Percentiles rank a stretch among this genome's conserved stretches.
phyloP scores from a whole-genome alignment of 2,888 invertebrate genomes.

The Gonocerus acuteangulatus region DNA sequence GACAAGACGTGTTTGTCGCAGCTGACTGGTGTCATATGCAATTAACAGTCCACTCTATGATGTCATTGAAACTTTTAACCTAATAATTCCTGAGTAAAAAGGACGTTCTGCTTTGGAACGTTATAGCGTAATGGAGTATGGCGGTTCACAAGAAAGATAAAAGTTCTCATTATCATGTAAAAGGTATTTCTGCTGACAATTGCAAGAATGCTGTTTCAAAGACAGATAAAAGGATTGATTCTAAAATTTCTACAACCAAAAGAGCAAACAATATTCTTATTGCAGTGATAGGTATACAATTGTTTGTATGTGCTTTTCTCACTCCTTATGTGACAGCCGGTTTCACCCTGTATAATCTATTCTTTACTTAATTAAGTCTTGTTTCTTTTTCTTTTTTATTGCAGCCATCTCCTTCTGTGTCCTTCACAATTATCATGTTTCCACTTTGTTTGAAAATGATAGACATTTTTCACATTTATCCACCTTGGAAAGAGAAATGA shows the following conservation, averaged over 20 bases:
- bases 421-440: slow-evolving; percentile 60
- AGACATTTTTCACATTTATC: slow-evolving; percentile 76
- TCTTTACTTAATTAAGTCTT: background rate
- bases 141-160: slow-evolving; percentile 25
- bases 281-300: slow-evolving; percentile 16
- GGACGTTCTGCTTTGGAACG: no score
- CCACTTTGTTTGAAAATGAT: slow-evolving; percentile 70
- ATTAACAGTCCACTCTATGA: no score
- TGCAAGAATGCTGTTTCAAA: background rate
- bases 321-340: background rate
- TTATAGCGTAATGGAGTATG: slow-evolving; percentile 19
- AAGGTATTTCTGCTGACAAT: background rate
- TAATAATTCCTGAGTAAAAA: no score
- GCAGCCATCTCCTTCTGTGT: slow-evolving; percentile 43
- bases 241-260: background rate
- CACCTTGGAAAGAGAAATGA: slow-evolving; percentile 74
- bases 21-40: no score
- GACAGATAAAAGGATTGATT: background rate
- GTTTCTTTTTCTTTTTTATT: slow-evolving; percentile 15
- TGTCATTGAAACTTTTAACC: no score
- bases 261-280: background rate
- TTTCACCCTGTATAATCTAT: background rate
- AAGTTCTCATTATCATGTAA: background rate
- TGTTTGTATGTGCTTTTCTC: no score
- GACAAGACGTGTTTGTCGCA: no score